Evolutionary conservation across 2,797 vertebrate species (phyloP), one percentile per base, ranked within the genome.

Genomic region (Erethizon dorsatum): DNA sequence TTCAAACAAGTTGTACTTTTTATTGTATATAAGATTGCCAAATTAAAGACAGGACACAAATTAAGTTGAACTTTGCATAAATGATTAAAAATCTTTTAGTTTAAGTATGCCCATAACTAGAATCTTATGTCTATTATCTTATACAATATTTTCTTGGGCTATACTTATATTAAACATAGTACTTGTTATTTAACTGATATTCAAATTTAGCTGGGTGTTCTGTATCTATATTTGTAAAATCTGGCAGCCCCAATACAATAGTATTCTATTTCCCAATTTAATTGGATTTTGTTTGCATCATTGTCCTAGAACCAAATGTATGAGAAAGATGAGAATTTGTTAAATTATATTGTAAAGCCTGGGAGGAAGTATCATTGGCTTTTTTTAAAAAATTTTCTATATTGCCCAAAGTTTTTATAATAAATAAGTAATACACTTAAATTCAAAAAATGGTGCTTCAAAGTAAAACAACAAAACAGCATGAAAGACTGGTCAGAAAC

Each of bases 271-370:
- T 78, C 28, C 45, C 41, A 93, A 75, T 91, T 92, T 63, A 57
- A 88, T 50, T 92, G 6, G 3, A 92, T 84, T 95, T 83, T 82
- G 37, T 86, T 96, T 67, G 8, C 67, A 5, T 95, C 1, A 78
- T 83, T 96, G 96, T 84, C 41, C 17, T 82, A n/a, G 50, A 28
- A 84, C 12, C 26, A 89, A 61, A 94, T 88, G 61, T 87, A 15
- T 93, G 37, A 92, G 61, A 41, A 80, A 91, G 83, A 95, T 80
- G n/a, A 95, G 41, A 96, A 78, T 14, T 94, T 97, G 69, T 18
- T 33, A 63, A 88, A 83, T 69, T 73, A 5, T 79, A 96, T 45
- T 79, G 56, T 2, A 93, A 85, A 89, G 22, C 13, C 31, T 75
- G 15, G 22, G 82, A 93, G 54, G 13, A 94, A 86, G 15, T 73